These are phyloP conservation scores for Phoxinus phoxinus DNA, from an alignment of 2,113 vertebrate species.

Conservation along the genomic window DNA sequence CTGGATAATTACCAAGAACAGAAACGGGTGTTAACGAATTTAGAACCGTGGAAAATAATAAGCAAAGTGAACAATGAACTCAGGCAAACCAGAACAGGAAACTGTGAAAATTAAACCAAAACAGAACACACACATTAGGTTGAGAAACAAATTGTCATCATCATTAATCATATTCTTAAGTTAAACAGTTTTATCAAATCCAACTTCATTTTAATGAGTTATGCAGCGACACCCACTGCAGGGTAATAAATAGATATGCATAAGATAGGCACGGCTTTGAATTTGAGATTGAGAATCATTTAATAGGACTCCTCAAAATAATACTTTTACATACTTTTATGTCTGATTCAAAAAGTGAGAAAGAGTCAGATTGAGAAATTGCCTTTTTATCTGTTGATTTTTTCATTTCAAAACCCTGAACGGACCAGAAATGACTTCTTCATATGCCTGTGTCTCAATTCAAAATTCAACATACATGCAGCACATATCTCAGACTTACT, in stretches of 20 bases:
- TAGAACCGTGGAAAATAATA: too few relatives aligned
- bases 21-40: too few relatives aligned
- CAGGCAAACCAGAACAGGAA: too few relatives aligned
- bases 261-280: not conserved
- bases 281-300: not conserved
- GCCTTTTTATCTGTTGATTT: not conserved
- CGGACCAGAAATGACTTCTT: not conserved
- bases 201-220: not conserved
- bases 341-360: not conserved
- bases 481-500: not conserved
- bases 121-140: not conserved
- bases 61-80: too few relatives aligned
- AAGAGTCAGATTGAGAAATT: not conserved
- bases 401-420: not conserved
- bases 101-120: too few relatives aligned
- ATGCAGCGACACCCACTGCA: not conserved
- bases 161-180: not conserved
- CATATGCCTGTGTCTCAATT: not conserved
- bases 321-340: constrained; percentile 3
- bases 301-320: not conserved
- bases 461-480: not conserved
- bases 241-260: not conserved
- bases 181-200: not conserved
- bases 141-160: constrained; percentile 12
- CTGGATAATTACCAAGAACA: too few relatives aligned